Evolutionary conservation across 2,888 invertebrate species (phyloP), one percentile per base, ranked within the genome.

Genomic region (Machimus atricapillus): DNA sequence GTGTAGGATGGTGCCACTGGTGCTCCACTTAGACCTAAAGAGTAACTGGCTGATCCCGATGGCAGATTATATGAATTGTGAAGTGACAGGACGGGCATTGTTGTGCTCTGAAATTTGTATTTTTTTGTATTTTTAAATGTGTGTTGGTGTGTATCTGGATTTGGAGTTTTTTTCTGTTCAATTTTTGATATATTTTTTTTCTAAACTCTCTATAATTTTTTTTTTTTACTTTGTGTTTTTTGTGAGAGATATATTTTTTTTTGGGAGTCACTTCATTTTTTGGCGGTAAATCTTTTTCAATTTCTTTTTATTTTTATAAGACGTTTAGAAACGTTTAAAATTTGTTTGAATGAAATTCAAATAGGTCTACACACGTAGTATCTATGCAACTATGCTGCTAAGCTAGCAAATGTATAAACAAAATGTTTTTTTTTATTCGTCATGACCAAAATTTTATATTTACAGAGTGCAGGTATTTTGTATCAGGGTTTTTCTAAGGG

Each of bases 21-120:
- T 86, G 91, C 90, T 87, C 91, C 92, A 89, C 91, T 92, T 88
- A 92, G 90, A 86, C 92, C 93, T 89, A 93, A 89, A 89, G 91
- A 92, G 89, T 92, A 93, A 90, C 92, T 92, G 88, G 90, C 91
- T 89, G 93, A 91, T 89, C 91, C 92, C 89, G 92, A 91, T 89
- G 92, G 92, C 90, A 92, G 90, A 89, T 92, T 91, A 91, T 92
- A 93, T 90, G 92, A 91, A 91, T 92, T 92, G 87, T 90, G 92
- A 89, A 94, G 93, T 89, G 95, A 94, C 90, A 93, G 91, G 90
- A 92, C 92, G 89, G 94, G 95, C 95, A 95, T 94, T 89, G 95
- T 94, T 92, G 93, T 94, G 93, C 94, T 95, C 93, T 95, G 94
- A 91, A 94, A 94, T 87, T 87, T 87, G 87, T 87, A 85, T 87